Evolutionary conservation across 2,113 vertebrate species (phyloP).

Genomic region (Porphyrio hochstetteri): DNA sequence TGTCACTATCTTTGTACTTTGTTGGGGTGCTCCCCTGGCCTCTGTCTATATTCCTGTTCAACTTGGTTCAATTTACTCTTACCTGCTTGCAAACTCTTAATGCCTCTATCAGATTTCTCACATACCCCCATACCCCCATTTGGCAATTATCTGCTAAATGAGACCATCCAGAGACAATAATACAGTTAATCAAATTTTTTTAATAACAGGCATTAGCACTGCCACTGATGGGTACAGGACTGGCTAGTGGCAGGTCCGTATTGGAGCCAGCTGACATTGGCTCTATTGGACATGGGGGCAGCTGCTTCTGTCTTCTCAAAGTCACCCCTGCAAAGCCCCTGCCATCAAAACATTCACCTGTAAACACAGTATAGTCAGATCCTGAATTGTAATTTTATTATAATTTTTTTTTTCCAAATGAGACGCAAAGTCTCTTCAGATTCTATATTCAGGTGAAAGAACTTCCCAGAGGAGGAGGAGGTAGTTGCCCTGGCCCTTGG

Average conservation of each 20-base stretch:
- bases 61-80: not conserved
- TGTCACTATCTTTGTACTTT: not conserved
- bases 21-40: not conserved
- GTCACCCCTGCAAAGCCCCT: not conserved
- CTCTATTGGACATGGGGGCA: not conserved
- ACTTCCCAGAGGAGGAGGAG: not conserved
- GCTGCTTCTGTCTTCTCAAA: not conserved
- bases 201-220: fast-evolving
- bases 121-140: not conserved
- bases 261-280: not conserved
- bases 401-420: not conserved
- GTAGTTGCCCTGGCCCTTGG: too few relatives aligned
- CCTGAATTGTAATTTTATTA: not conserved
- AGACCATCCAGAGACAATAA: not conserved
- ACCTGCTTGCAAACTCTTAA: not conserved
- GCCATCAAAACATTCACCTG: not conserved
- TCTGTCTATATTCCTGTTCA: not conserved
- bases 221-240: not conserved
- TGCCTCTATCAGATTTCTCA: not conserved
- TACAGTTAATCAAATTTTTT: not conserved
- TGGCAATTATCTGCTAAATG: not conserved
- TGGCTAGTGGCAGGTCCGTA: fast-evolving
- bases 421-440: not conserved
- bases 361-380: not conserved
- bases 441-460: not conserved